Conservation (phyloP, 2,797 vertebrate species). For the Artibeus jamaicensis region DNA sequence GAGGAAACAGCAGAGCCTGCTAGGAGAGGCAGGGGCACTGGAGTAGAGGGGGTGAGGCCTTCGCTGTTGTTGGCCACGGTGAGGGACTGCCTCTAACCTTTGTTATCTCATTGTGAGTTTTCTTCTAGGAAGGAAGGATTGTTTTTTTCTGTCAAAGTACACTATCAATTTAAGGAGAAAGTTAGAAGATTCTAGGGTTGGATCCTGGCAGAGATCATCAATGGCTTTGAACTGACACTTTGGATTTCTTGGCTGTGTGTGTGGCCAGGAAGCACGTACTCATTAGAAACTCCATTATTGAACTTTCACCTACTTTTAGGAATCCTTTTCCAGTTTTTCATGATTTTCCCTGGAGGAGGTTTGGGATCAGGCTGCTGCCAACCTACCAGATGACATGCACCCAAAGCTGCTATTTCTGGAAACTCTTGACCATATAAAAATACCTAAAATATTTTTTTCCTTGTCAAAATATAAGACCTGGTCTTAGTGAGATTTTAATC, state of each 20-base stretch:
- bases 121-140: not conserved
- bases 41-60: not conserved
- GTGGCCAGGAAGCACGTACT: not conserved
- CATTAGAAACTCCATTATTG: not conserved
- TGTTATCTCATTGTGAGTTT: not conserved
- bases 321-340: not conserved
- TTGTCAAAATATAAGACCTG: slow-evolving; percentile 67
- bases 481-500: slow-evolving; percentile 73
- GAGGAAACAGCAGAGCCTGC: not conserved
- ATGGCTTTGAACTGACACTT: not conserved
- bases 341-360: not conserved
- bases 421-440: slow-evolving; percentile 49
- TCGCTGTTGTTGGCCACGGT: too few species aligned
- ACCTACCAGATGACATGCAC: slow-evolving; percentile 10
- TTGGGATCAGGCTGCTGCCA: slow-evolving; percentile 25
- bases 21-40: not conserved
- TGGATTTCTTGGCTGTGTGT: not conserved
- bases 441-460: slow-evolving; percentile 61
- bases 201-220: not conserved
- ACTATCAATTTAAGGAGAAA: not conserved
- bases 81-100: not conserved
- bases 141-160: not conserved
- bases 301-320: not conserved
- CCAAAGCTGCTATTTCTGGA: slow-evolving; percentile 67
- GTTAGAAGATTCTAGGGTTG: not conserved